phyloP scores from a whole-genome alignment of 2,888 invertebrate genomes.

The Tipula vernalis region DNA sequence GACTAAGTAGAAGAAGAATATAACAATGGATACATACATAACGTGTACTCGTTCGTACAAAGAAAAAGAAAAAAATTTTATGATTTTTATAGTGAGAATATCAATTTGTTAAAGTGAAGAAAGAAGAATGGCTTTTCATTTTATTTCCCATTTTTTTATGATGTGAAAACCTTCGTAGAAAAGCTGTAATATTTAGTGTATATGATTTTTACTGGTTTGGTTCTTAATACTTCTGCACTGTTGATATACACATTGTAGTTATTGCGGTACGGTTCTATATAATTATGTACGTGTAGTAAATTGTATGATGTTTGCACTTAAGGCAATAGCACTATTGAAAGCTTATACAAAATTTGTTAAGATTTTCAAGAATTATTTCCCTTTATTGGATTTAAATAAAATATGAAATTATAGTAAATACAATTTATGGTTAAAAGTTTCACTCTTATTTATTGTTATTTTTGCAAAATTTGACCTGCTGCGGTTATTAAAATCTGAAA shows the following conservation, averaged over 20 bases:
- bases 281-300: no score
- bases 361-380: no score
- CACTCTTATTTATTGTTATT: no score
- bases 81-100: neutral
- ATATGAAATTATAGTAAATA: no score
- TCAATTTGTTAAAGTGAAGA: neutral
- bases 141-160: neutral
- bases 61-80: neutral
- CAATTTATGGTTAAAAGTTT: no score
- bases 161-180: neutral
- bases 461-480: no score
- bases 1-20: neutral
- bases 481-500: no score
- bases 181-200: neutral
- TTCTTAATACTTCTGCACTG: neutral
- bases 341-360: no score
- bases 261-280: neutral
- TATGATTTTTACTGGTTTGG: neutral
- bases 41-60: neutral
- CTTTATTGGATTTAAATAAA: neutral
- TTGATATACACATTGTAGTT: neutral
- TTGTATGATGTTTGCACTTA: neutral
- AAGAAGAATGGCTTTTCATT: constrained; percentile 4
- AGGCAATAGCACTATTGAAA: neutral
- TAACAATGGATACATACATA: neutral